A percentile compares a stretch with the other conserved stretches of the same genome.
Conservation (phyloP, 2,113 vertebrate genomes). For the Ochotona princeps region DNA sequence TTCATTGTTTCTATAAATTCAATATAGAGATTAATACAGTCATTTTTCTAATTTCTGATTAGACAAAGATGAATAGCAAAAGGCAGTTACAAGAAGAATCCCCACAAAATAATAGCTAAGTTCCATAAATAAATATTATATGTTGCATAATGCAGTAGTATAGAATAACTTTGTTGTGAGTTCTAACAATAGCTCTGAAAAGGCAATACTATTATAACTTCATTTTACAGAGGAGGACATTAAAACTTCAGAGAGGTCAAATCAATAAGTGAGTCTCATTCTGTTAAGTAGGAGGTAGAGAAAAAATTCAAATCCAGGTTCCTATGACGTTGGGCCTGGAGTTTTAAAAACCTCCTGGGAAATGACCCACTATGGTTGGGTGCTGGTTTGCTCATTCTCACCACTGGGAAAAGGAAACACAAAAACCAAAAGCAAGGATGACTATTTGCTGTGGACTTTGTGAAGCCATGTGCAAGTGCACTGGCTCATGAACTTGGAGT, state of each 20-base stretch:
- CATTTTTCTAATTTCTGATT: slow-evolving; percentile 40
- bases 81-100: not conserved
- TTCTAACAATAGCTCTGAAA: not conserved
- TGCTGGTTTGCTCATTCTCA: not conserved
- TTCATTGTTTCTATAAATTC: slow-evolving; percentile 8
- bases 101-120: not conserved
- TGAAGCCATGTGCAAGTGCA: slow-evolving; percentile 37
- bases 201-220: not conserved
- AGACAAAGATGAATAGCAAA: not conserved
- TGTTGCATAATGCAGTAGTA: not conserved
- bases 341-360: not conserved
- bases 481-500: not conserved
- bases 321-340: not conserved
- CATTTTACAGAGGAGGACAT: slow-evolving; percentile 14
- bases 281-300: not conserved
- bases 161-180: not conserved
- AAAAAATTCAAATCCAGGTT: not conserved
- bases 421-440: slow-evolving; percentile 51
- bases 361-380: not conserved
- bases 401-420: not conserved
- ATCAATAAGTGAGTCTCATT: not conserved
- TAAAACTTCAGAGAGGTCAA: not conserved
- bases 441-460: slow-evolving; percentile 29
- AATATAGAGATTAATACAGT: not conserved
- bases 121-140: not conserved